Base-by-base conservation (phyloP, 2,888 invertebrate species). In the Chrysolina oricalcia region DNA sequence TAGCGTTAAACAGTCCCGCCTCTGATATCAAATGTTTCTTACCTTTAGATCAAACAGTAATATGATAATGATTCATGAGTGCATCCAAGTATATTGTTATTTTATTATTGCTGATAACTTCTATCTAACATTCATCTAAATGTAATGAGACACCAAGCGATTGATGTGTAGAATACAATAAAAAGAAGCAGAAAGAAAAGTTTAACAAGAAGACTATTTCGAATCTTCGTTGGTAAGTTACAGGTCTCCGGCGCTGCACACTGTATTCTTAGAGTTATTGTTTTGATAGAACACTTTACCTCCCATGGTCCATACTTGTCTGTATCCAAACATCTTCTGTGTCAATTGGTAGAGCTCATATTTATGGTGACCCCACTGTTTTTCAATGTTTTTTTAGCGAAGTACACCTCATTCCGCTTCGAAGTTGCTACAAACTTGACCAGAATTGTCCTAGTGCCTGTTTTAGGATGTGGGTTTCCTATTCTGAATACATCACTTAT, bases 401-500 rank as follows among this genome's bases (percentile, higher is more conserved):
- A n/a, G 35, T 62, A 62, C 1, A 62, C 62, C 35, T 62, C 62
- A 27, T 21, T 62, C n/a, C 62, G 62, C 35, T 62, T 62, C 27
- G 11, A 62, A 23, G 62, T 62, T 62, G 62, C 9, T 27, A 62
- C 23, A 27, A 62, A 62, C 62, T 62, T 62, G 4, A 27, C 62
- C 27, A 62, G 15, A 21, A 27, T 62, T 62, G 62, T 56, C 56
- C 56, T 56, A 17, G 56, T 5, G 4, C 56, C 56, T 11, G 56
- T 27, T 27, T 62, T 27, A 27, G 21, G 23, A 62, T 62, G 15
- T 62, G 27, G 62, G 10, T 62, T 62, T 13, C 15, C 62, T 5
- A 62, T 62, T 62, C 62, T 62, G 62, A 27, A 62, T 35, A 62
- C 62, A 62, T 62, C 62, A 13, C 62, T 62, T 23, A 62, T 62